phyloP scores from a whole-genome alignment of 2,888 invertebrate genomes.

The Acronicta alni region DNA sequence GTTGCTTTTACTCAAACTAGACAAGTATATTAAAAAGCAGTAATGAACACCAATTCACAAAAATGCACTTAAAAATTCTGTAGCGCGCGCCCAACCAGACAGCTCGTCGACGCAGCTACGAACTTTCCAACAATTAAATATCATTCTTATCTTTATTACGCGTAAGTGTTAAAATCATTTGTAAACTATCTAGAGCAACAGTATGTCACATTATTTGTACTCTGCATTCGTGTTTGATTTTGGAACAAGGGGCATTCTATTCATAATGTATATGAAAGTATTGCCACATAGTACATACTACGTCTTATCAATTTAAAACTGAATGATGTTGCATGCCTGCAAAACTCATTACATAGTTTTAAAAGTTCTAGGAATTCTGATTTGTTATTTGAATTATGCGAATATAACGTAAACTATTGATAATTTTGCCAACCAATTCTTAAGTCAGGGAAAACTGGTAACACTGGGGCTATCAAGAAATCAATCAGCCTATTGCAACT shows the following conservation, averaged over 20 bases:
- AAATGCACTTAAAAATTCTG: constrained; percentile 28
- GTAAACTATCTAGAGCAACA: constrained; percentile 38
- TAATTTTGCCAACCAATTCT: not conserved
- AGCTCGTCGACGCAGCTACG: constrained; percentile 68
- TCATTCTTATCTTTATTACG: constrained; percentile 40
- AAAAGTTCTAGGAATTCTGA: too few relatives aligned
- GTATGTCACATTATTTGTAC: constrained; percentile 32
- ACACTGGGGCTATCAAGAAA: not conserved
- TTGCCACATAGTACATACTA: not conserved
- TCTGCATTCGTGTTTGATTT: constrained; percentile 36
- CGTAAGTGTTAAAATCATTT: constrained; percentile 50
- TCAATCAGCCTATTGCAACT: not conserved
- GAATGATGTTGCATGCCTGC: too few relatives aligned
- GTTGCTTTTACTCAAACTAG: constrained; percentile 3
- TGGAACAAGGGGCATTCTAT: constrained; percentile 45
- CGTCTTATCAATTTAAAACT: too few relatives aligned
- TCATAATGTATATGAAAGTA: constrained; percentile 25
- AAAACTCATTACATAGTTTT: too few relatives aligned
- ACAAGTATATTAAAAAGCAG: constrained; percentile 4
- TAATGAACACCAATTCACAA: constrained; percentile 10
- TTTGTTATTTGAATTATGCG: too few relatives aligned
- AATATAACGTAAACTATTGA: too few relatives aligned
- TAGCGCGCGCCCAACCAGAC: constrained; percentile 64
- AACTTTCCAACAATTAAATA: constrained; percentile 32
- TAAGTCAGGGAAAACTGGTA: not conserved